phyloP scores from a whole-genome alignment of 2,113 vertebrate genomes.

The Meriones unguiculatus region DNA sequence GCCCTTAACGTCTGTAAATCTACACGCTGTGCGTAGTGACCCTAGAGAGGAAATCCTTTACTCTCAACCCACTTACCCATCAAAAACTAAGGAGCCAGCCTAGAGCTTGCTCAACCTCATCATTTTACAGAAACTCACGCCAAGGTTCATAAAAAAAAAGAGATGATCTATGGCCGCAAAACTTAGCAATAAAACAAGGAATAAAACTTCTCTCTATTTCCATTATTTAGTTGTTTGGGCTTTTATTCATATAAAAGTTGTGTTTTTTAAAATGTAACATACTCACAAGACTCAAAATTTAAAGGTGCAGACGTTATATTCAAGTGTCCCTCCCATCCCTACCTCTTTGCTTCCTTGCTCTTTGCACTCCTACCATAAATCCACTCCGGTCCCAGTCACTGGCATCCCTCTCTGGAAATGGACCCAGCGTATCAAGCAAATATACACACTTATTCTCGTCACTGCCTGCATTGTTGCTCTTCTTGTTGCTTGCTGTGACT shows the following conservation, averaged over 20 bases:
- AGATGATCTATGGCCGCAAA: neutral
- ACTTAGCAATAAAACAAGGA: neutral
- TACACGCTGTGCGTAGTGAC: neutral
- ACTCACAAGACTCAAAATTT: neutral
- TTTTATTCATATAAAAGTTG: slow-evolving; percentile 41
- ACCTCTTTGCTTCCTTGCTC: neutral
- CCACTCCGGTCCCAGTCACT: neutral
- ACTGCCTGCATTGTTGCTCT: neutral
- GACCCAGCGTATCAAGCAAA: neutral
- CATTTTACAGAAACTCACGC: neutral
- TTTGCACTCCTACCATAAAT: neutral
- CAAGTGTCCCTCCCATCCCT: neutral
- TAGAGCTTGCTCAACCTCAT: neutral
- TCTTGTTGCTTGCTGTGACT: neutral
- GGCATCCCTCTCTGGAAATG: neutral
- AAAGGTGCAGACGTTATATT: neutral
- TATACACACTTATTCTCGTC: neutral
- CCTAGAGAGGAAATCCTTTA: neutral
- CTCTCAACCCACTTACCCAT: neutral
- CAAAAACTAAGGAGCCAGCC: neutral
- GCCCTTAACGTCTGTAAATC: neutral
- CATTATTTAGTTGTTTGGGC: neutral
- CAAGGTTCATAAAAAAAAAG: neutral
- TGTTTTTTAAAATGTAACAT: neutral
- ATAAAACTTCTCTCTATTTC: neutral